Evolutionary conservation across 53 echinoderm and acorn worm genomes (phyloP), one percentile per base, ranked within the genome.

Genomic region (Antedon mediterranea): DNA sequence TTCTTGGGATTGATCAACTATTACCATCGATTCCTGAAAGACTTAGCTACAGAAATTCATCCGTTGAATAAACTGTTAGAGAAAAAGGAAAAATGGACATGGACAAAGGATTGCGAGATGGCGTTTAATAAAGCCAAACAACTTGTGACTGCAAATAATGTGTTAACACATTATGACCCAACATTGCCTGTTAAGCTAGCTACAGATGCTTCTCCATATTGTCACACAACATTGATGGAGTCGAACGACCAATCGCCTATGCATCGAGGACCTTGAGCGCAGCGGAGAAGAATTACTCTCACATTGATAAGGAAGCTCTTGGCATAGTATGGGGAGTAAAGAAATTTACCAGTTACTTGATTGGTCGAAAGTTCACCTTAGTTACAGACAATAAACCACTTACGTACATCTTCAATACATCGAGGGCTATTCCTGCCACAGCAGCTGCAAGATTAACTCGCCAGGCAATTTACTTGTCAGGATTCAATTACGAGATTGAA

Each of bases 1-100:
- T 79, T 79, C 79, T 31, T 80, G 42, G 73, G 57, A 57, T 26
- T 57, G 20, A 57, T 57, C 7, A 57, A 57, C 26, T 57, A 57
- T 23, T 57, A 57, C 20, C 57, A 18, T 18, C 11, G 57, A 57
- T 57, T 57, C 26, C 57, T 57, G 26, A 13, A 13, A 57, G 57
- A 57, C 57, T 18, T 57, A 23, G 57, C 57, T 57, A 11, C 57
- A 11, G 57, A 57, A 57, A 13, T 57, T 5, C 11, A 57, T 18
- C 26, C 57, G 1, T 18, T 57, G 57, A 57, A 57, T 57, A 57
- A 18, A 26, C 20, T 57, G 57, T 26, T 57, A 11, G 57, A 57
- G 23, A 57, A 57, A 26, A 57, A 23, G 9, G 23, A 13, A 11
- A 57, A 23, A 57, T 57, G 57, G 57, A 57, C 1, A 2, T 57